Evolutionary conservation across 2,888 invertebrate genomes (phyloP), one percentile per base, ranked within the genome.

Genomic region (Phyllotreta striolata): DNA sequence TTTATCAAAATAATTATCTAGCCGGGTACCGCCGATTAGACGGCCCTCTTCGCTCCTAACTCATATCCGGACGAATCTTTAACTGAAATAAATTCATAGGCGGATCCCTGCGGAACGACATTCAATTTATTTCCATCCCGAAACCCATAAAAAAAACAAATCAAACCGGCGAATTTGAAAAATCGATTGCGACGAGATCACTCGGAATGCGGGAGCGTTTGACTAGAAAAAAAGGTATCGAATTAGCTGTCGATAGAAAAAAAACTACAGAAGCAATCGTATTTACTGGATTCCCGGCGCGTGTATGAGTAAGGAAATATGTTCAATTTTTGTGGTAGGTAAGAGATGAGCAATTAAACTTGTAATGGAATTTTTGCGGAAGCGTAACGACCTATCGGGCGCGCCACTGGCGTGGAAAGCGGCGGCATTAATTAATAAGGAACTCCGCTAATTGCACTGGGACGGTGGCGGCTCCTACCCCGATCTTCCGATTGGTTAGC

Each of bases 401-500:
- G 74, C 79, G 64, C 52, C 52, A n/a, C 60, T 61, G 60, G 2
- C 41, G 24, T 13, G 40, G 60, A 52, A 80, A 80, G 80, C 79
- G 79, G 79, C 78, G 77, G 78, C 79, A 80, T 81, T 81, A 81
- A 81, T 81, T 81, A 81, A 81, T 81, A 81, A 81, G 81, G 80
- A 81, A 80, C 79, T 80, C 76, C 76, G 79, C 81, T 81, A 81
- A 81, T 81, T 81, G 81, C 80, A 69, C 79, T 74, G 78, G 79
- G 77, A 79, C 77, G 77, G 76, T 75, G 69, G 73, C 74, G 74
- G 75, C 73, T 73, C 72, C 74, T 66, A 70, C 68, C 71, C 73
- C 76, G 77, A 77, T 77, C 76, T 69, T 71, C 74, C 76, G 77
- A 77, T 77, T 76, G 78, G 74, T 74, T 71, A 72, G 67, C 71